Evolutionary conservation across 2,888 invertebrate species (phyloP).

Genomic region (Thereva unica): DNA sequence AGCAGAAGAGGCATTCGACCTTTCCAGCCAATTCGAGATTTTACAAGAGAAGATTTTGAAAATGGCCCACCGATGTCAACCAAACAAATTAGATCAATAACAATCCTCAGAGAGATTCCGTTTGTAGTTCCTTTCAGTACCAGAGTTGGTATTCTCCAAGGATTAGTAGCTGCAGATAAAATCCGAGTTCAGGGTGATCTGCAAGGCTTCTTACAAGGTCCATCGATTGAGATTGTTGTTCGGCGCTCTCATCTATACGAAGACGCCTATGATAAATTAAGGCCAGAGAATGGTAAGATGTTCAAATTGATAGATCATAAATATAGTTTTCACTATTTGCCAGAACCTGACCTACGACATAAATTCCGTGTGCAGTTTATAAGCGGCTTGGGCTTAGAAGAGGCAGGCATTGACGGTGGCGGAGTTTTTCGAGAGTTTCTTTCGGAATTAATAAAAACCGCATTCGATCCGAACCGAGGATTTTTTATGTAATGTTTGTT

Average conservation of each 20-base stretch:
- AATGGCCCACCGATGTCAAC: slow-evolving; percentile 84
- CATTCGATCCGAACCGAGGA: slow-evolving; percentile 95
- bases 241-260: slow-evolving; percentile 94
- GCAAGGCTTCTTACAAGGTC: slow-evolving; percentile 75
- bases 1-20: slow-evolving; percentile 60
- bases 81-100: slow-evolving; percentile 83
- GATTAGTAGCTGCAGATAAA: slow-evolving; percentile 62
- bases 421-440: slow-evolving; percentile 96
- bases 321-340: slow-evolving; percentile 40
- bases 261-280: slow-evolving; percentile 94
- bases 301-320: not conserved
- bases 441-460: slow-evolving; percentile 89
- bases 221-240: slow-evolving; percentile 75
- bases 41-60: slow-evolving; percentile 66
- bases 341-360: slow-evolving; percentile 84
- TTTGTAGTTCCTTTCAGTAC: slow-evolving; percentile 93
- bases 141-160: slow-evolving; percentile 82
- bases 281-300: slow-evolving; percentile 79
- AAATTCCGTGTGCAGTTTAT: slow-evolving; percentile 88
- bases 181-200: slow-evolving; percentile 71
- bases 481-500: slow-evolving; percentile 68
- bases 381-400: slow-evolving; percentile 88
- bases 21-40: slow-evolving; percentile 62
- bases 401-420: slow-evolving; percentile 97
- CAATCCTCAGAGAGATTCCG: slow-evolving; percentile 88